A percentile compares a stretch with the other conserved stretches of the same genome.
Evolutionary conservation across 1,140 invertebrate species (phyloP).

Genomic region (Zaprionus camerounensis): DNA sequence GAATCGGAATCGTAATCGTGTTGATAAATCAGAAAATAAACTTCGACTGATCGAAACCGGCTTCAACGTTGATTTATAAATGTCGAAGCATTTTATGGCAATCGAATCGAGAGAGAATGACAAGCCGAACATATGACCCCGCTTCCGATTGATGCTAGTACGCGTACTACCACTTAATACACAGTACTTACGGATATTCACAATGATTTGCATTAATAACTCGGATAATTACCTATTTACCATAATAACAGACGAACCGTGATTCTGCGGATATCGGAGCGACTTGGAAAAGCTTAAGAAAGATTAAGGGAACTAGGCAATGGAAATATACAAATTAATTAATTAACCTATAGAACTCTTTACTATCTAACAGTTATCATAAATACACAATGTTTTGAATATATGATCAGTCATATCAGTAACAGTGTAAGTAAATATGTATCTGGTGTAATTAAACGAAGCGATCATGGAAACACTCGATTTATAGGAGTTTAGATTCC

Average conservation of each 20-base stretch:
- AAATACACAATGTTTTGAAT: neutral
- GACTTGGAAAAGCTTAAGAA: conserved; percentile 19
- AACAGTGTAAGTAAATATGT: neutral
- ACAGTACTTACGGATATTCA: conserved; percentile 4
- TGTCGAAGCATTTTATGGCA: conserved; percentile 67
- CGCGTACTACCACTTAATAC: neutral
- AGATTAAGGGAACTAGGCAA: neutral
- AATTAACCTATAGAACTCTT: too few relatives aligned
- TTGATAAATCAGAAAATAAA: conserved; percentile 61
- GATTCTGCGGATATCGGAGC: conserved; percentile 19
- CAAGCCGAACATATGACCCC: neutral
- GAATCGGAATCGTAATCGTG: conserved; percentile 33
- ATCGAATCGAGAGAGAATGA: conserved; percentile 31
- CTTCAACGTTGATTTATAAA: conserved; percentile 64
- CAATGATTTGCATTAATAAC: conserved; percentile 62
- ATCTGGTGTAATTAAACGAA: neutral
- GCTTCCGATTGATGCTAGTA: neutral
- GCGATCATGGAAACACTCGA: neutral
- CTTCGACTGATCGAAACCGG: conserved; percentile 75
- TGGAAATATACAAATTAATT: neutral
- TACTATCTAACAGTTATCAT: neutral
- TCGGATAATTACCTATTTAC: conserved; percentile 46
- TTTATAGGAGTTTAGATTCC: neutral
- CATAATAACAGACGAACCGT: conserved; percentile 41
- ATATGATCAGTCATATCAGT: neutral